Percentiles rank a stretch among this genome's conserved stretches.
These are phyloP conservation scores for Macquaria ambigua DNA, from an alignment of 2,113 vertebrate species.

Conservation along the genomic window DNA sequence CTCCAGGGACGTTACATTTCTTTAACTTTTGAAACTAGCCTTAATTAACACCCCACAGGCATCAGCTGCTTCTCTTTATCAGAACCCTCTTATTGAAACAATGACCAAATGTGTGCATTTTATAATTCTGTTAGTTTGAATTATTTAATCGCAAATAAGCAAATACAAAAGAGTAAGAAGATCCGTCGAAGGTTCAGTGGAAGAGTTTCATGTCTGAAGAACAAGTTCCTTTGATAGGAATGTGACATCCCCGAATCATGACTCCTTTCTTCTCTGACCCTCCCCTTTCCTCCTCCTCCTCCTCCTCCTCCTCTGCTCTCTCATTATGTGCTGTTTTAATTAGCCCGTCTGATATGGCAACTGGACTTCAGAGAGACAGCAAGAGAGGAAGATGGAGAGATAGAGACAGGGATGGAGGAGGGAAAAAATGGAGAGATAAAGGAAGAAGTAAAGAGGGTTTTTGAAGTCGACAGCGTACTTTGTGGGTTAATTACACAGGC, in stretches of 20 bases:
- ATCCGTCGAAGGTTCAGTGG: neutral
- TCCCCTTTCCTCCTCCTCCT: slow-evolving; percentile 52
- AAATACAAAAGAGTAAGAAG: neutral
- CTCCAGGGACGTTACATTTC: slow-evolving; percentile 60
- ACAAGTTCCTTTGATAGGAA: slow-evolving; percentile 49
- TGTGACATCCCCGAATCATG: slow-evolving; percentile 48
- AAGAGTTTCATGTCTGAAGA: slow-evolving; percentile 32
- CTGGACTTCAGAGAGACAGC: slow-evolving; percentile 74
- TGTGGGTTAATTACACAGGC: slow-evolving; percentile 69
- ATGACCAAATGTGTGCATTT: slow-evolving; percentile 14
- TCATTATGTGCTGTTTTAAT: slow-evolving; percentile 77
- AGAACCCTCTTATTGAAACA: slow-evolving; percentile 4
- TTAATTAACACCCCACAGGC: slow-evolving; percentile 66
- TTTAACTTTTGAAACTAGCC: slow-evolving; percentile 56
- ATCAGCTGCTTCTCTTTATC: slow-evolving; percentile 18
- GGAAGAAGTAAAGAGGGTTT: slow-evolving; percentile 47
- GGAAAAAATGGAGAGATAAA: slow-evolving; percentile 25
- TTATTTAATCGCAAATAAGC: slow-evolving; percentile 20
- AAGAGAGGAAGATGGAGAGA: slow-evolving; percentile 62
- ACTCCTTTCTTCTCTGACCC: slow-evolving; percentile 65
- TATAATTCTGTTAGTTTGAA: slow-evolving; percentile 28
- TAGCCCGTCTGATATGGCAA: slow-evolving; percentile 68
- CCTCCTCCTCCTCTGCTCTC: slow-evolving; percentile 40
- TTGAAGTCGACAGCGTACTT: slow-evolving; percentile 68
- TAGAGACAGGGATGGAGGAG: slow-evolving; percentile 35